A percentile compares a stretch with the other conserved stretches of the same genome.
These are phyloP conservation scores for Tympanoctomys barrerae DNA, from an alignment of 2,797 vertebrate species.

Conservation along the genomic window DNA sequence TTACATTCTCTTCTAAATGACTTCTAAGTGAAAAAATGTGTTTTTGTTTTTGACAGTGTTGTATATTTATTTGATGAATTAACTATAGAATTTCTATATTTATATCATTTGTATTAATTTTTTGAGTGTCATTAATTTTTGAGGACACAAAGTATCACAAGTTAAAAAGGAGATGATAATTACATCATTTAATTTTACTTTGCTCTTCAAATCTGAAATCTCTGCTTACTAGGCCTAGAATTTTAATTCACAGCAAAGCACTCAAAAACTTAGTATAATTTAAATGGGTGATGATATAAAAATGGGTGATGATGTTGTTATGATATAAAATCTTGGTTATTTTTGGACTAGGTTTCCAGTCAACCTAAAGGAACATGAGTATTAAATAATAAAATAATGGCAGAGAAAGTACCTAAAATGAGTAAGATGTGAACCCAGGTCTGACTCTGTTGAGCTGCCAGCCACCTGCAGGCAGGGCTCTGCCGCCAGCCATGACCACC, in stretches of 20 bases:
- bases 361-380: not conserved
- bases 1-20: not conserved
- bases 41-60: not conserved
- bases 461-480: not conserved
- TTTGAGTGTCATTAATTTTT: not conserved
- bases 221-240: not conserved
- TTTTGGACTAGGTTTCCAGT: not conserved
- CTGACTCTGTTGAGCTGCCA: not conserved
- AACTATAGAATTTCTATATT: not conserved
- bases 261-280: not conserved
- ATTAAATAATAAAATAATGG: not conserved
- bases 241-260: not conserved
- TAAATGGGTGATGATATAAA: not conserved
- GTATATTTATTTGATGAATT: not conserved
- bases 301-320: not conserved
- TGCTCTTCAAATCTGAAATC: conserved; percentile 14
- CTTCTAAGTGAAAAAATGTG: not conserved
- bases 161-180: not conserved
- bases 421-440: not conserved
- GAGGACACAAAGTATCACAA: not conserved
- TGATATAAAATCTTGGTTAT: not conserved
- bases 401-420: not conserved
- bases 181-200: not conserved
- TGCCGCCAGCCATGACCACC: not conserved
- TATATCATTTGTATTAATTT: not conserved